phyloP scores from a whole-genome alignment of 1,140 invertebrate species.

The Eciton burchellii region DNA sequence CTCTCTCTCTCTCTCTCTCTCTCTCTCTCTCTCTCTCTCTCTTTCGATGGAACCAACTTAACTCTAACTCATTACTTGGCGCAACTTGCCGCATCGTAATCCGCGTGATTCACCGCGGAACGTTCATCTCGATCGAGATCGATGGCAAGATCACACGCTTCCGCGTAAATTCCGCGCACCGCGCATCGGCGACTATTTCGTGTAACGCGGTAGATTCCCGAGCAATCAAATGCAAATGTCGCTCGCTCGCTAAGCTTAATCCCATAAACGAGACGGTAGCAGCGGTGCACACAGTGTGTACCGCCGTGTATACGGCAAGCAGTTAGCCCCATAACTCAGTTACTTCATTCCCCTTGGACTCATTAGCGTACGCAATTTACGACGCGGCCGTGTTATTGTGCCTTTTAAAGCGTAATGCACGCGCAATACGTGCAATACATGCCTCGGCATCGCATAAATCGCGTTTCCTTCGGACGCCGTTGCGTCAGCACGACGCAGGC shows the following conservation, averaged over 20 bases:
- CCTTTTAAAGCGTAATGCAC: constrained; percentile 18
- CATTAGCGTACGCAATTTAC: constrained; percentile 52
- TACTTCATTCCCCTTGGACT: constrained; percentile 11
- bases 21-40: too few relatives aligned
- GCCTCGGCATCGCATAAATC: constrained; percentile 30
- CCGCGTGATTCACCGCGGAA: too few relatives aligned
- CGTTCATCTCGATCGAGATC: neutral
- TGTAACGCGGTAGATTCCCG: constrained; percentile 24
- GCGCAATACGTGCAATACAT: neutral
- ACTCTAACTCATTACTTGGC: too few relatives aligned
- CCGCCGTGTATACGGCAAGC: constrained; percentile 30
- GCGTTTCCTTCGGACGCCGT: neutral
- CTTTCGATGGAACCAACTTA: too few relatives aligned
- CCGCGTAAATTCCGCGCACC: neutral
- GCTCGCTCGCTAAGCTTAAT: constrained; percentile 41
- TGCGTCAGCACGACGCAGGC: neutral
- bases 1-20: too few relatives aligned
- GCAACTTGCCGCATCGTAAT: too few relatives aligned
- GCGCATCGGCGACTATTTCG: constrained; percentile 16
- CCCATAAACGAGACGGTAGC: constrained; percentile 36
- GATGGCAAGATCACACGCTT: neutral
- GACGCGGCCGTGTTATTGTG: constrained; percentile 26
- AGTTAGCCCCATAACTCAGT: constrained; percentile 45
- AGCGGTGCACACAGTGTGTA: constrained; percentile 34
- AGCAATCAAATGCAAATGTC: constrained; percentile 54